phyloP scores from a whole-genome alignment of 2,888 invertebrate species.

The Dendrolimus pini region DNA sequence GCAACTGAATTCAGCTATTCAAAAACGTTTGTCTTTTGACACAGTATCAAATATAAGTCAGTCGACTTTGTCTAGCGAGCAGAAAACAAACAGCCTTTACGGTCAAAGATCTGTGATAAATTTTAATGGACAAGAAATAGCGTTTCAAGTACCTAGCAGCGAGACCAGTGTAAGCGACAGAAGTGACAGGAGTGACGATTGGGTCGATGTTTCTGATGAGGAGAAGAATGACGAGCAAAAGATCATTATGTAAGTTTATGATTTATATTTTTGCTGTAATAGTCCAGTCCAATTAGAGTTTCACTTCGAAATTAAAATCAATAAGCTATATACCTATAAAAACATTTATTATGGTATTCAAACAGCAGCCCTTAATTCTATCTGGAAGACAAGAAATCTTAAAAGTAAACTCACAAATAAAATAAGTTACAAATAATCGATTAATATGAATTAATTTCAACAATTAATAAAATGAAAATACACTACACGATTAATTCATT shows the following conservation, averaged over 20 bases:
- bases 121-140: conserved; percentile 67
- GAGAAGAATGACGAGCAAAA: conserved; percentile 68
- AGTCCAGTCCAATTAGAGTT: too few species aligned
- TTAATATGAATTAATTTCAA: too few species aligned
- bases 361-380: too few species aligned
- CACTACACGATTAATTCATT: too few species aligned
- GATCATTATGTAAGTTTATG: conserved; percentile 75
- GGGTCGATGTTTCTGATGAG: conserved; percentile 80
- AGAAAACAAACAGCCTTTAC: conserved; percentile 79
- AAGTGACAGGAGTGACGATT: conserved; percentile 80
- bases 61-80: conserved; percentile 76
- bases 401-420: too few species aligned
- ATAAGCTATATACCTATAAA: too few species aligned
- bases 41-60: conserved; percentile 68
- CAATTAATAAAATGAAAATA: too few species aligned
- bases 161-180: conserved; percentile 77
- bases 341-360: too few species aligned
- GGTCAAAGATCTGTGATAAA: conserved; percentile 70
- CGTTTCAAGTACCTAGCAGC: conserved; percentile 72
- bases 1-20: conserved; percentile 46
- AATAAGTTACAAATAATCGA: too few species aligned
- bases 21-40: conserved; percentile 64
- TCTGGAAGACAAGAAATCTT: too few species aligned
- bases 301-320: too few species aligned
- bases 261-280: neutral